phyloP scores from a whole-genome alignment of 2,888 invertebrate genomes.

The Melinopterus prodromus region DNA sequence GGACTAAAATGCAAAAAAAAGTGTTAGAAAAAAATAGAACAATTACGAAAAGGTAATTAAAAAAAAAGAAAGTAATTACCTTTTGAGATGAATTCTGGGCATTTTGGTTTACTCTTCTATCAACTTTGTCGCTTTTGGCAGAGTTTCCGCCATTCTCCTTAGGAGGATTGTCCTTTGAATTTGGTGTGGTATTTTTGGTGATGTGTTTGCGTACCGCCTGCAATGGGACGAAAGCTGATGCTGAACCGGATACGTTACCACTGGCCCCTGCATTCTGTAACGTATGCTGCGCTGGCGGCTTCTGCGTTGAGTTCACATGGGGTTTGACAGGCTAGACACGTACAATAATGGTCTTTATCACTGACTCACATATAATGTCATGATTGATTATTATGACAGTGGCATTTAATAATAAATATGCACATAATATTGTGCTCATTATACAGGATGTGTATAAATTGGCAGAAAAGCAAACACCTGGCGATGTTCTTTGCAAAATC shows the following conservation, averaged over 20 bases:
- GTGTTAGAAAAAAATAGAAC: not conserved
- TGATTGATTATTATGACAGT: not conserved
- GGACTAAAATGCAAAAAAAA: not conserved
- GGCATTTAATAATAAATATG: not conserved
- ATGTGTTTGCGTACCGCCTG: constrained; percentile 17
- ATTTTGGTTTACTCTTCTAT: constrained; percentile 21
- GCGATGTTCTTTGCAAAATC: too few relatives aligned
- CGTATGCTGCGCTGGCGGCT: not conserved
- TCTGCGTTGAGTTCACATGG: not conserved
- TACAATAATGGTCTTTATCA: not conserved
- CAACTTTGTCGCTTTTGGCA: constrained; percentile 11
- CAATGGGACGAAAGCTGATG: constrained; percentile 16
- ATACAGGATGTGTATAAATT: too few relatives aligned
- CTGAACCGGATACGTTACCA: not conserved
- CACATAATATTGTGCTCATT: too few relatives aligned
- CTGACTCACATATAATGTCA: not conserved
- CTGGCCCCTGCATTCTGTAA: not conserved
- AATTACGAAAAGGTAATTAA: not conserved
- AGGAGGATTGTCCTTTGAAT: constrained; percentile 22
- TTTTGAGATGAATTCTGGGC: constrained; percentile 25
- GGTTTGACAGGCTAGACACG: constrained; percentile 13
- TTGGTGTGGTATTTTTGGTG: constrained; percentile 9
- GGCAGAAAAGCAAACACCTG: too few relatives aligned
- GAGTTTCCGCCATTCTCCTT: constrained; percentile 28
- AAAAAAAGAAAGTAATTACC: constrained; percentile 8